phyloP scores from a whole-genome alignment of 2,113 vertebrate genomes.

The Macroglossus sobrinus region DNA sequence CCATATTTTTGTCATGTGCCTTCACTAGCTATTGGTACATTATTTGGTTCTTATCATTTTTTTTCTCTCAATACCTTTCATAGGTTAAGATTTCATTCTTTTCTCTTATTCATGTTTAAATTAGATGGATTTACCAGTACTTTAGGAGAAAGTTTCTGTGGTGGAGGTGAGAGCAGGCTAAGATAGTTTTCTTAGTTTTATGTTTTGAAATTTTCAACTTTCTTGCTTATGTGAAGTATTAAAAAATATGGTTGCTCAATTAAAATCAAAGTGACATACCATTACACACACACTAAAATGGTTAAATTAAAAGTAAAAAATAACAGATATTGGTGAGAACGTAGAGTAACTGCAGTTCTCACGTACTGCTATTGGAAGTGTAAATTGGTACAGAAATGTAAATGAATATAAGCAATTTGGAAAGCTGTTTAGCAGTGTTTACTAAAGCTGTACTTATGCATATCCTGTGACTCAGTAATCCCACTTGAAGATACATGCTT shows the following conservation, averaged over 20 bases:
- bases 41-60: neutral
- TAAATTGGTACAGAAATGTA: neutral
- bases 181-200: neutral
- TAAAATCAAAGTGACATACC: neutral
- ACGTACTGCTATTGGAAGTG: neutral
- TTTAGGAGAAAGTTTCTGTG: neutral
- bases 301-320: conserved; percentile 7
- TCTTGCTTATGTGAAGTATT: neutral
- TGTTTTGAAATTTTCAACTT: neutral
- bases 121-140: neutral
- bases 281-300: neutral
- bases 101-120: conserved; percentile 4
- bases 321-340: neutral
- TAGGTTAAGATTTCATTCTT: neutral
- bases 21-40: neutral
- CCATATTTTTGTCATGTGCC: neutral
- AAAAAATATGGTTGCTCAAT: neutral
- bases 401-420: neutral
- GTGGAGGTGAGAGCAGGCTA: neutral
- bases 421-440: neutral
- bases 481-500: neutral
- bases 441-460: neutral
- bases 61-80: neutral
- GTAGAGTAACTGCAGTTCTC: neutral
- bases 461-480: neutral